Percentiles rank a stretch among this genome's conserved stretches.
Evolutionary conservation across 2,113 vertebrate species (phyloP).

Genomic region (Pogona vitticeps): DNA sequence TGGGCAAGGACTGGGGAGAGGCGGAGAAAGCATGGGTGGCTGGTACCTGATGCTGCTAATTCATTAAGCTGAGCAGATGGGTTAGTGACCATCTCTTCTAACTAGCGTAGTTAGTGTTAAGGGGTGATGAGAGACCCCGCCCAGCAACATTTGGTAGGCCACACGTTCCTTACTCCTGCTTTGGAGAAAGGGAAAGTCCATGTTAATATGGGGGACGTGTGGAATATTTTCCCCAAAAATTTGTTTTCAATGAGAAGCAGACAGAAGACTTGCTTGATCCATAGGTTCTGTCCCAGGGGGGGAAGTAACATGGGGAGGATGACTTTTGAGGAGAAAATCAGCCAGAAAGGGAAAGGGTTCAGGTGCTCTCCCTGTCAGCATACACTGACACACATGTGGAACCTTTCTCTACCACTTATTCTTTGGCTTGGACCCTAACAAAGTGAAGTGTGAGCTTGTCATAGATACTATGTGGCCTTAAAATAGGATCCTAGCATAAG

Average conservation of each 20-base stretch:
- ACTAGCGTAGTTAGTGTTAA: not conserved
- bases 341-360: not conserved
- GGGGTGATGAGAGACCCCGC: not conserved
- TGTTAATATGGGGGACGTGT: not conserved
- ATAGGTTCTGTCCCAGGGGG: too few species aligned
- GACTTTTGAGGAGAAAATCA: not conserved
- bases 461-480: slow-evolving; percentile 27
- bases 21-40: not conserved
- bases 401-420: not conserved
- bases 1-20: not conserved
- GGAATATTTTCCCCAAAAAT: not conserved
- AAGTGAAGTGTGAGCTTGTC: not conserved
- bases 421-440: not conserved
- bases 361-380: not conserved
- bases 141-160: not conserved
- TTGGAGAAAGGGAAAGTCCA: not conserved
- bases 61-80: not conserved
- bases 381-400: too few species aligned
- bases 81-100: not conserved
- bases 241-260: not conserved
- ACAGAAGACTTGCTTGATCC: too few species aligned
- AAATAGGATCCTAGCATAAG: slow-evolving; percentile 2
- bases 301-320: not conserved
- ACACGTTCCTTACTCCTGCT: not conserved
- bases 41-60: not conserved